Percentiles rank a stretch among this genome's conserved stretches.
phyloP scores from a whole-genome alignment of 64 coral and sea anemone genomes.

The Dendrophyllia cribrosa region DNA sequence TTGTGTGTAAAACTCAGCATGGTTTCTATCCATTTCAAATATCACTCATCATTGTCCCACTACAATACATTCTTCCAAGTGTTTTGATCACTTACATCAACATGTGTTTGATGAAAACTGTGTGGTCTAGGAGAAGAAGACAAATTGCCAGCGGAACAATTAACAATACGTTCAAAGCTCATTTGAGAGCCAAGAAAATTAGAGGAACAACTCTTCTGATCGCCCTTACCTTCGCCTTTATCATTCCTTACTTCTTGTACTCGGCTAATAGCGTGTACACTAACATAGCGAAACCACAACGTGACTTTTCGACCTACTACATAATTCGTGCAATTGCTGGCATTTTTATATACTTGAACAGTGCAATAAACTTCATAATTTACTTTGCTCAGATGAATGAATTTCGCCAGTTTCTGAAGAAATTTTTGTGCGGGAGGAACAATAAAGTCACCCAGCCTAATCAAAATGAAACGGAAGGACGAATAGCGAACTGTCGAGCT shows the following conservation, averaged over 20 bases:
- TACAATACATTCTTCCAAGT: constrained; percentile 12
- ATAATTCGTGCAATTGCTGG: not conserved
- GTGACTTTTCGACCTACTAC: constrained; percentile 18
- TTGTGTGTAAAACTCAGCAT: not conserved
- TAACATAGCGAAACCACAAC: not conserved
- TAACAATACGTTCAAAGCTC: constrained; percentile 15
- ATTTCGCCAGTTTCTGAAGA: constrained; percentile 3
- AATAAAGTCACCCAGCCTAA: not conserved
- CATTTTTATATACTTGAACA: not conserved
- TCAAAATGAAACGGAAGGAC: not conserved
- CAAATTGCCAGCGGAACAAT: not conserved
- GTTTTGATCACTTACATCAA: constrained; percentile 16
- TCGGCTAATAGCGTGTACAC: not conserved
- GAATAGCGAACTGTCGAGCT: too few relatives aligned
- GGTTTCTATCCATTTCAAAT: not conserved
- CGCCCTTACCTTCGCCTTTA: constrained; percentile 20
- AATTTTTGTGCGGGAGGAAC: not conserved
- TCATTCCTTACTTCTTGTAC: constrained; percentile 28
- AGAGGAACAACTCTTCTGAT: constrained; percentile 26
- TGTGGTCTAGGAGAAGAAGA: not conserved
- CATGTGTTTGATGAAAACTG: not conserved
- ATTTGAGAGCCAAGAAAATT: not conserved
- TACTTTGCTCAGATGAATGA: not conserved
- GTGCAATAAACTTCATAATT: constrained; percentile 6
- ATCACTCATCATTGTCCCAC: not conserved